Evolutionary conservation across 2,113 vertebrate species (phyloP).

Genomic region (Xenopus laevis): DNA sequence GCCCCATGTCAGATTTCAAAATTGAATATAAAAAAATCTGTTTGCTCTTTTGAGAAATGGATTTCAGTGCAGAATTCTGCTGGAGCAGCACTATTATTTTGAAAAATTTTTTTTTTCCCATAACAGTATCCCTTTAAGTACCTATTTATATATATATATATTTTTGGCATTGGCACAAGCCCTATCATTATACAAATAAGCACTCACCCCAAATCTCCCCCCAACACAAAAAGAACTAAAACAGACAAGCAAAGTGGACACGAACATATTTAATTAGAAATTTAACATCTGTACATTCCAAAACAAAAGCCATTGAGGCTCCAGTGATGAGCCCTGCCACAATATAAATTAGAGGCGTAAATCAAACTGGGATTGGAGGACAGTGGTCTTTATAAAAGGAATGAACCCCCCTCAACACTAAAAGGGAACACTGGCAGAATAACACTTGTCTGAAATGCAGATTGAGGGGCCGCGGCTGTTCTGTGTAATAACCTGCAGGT

Average conservation of each 20-base stretch:
- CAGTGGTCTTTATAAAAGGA: background rate
- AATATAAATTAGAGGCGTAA: slow-evolving; percentile 33
- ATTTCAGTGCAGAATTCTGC: too few relatives aligned
- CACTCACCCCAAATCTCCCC: too few relatives aligned
- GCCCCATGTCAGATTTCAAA: too few relatives aligned
- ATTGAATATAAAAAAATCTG: too few relatives aligned
- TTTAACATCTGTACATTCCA: slow-evolving; percentile 39
- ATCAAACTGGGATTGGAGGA: slow-evolving; percentile 14
- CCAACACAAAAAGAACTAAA: too few relatives aligned
- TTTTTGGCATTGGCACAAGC: too few relatives aligned
- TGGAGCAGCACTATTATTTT: too few relatives aligned
- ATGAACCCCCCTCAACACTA: background rate
- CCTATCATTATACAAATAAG: too few relatives aligned
- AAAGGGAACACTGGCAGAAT: slow-evolving; percentile 16
- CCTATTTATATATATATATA: too few relatives aligned
- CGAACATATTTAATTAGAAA: slow-evolving; percentile 40
- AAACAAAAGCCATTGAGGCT: slow-evolving; percentile 23
- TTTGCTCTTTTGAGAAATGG: too few relatives aligned
- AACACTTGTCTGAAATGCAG: background rate
- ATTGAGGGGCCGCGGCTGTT: background rate
- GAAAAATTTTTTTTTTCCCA: too few relatives aligned
- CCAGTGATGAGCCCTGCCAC: slow-evolving; percentile 14
- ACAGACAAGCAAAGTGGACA: slow-evolving; percentile 15
- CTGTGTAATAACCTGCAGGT: background rate
- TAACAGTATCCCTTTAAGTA: too few relatives aligned